Conservation (phyloP, 2,113 vertebrate genomes). For the Pleuronectes platessa region DNA sequence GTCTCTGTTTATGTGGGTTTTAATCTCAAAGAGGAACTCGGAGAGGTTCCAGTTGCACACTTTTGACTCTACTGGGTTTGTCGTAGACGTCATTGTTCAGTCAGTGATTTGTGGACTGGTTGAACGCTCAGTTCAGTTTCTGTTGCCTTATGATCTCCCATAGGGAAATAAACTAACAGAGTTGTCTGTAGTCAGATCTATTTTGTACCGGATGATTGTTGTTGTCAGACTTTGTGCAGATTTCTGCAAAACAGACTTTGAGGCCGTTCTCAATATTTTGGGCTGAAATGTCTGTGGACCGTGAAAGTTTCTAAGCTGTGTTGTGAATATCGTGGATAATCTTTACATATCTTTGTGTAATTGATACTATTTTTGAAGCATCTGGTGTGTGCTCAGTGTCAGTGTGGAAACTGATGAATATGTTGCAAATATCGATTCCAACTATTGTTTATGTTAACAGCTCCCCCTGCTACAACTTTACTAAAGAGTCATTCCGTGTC, state of each 20-base stretch:
- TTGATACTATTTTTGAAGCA: no score
- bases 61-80: background rate
- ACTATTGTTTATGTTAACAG: no score
- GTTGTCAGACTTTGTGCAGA: no score
- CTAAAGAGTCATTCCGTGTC: no score
- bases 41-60: conserved; percentile 16
- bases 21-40: background rate
- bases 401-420: background rate
- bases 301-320: no score
- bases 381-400: no score
- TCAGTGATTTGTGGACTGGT: background rate
- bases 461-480: no score
- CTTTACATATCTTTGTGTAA: no score
- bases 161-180: background rate
- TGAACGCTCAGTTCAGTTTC: conserved; percentile 4
- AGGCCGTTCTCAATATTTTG: no score
- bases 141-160: conserved; percentile 67
- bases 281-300: no score
- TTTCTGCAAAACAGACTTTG: no score
- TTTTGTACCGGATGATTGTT: background rate
- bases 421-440: background rate
- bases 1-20: background rate
- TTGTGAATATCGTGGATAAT: no score
- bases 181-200: background rate
- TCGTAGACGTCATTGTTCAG: background rate